Evolutionary conservation across 2,113 vertebrate species (phyloP).

Genomic region (Plotosus lineatus): DNA sequence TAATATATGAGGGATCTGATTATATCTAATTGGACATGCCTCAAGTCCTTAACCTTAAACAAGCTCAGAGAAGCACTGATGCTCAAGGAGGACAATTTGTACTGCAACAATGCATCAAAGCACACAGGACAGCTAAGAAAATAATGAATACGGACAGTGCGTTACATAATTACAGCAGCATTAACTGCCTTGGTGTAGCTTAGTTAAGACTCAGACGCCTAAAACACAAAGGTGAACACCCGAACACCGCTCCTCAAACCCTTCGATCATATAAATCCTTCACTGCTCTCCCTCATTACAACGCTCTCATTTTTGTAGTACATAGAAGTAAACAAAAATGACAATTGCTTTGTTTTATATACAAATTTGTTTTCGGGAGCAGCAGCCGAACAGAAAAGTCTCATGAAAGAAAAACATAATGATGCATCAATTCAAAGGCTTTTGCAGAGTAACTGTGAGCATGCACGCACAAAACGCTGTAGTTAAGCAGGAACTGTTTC

Average conservation of each 20-base stretch:
- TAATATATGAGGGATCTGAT: not conserved
- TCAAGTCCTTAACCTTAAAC: not conserved
- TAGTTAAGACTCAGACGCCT: slow-evolving; percentile 5
- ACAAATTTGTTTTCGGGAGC: slow-evolving; percentile 12
- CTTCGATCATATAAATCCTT: not conserved
- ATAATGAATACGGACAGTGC: slow-evolving; percentile 10
- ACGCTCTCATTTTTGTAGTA: slow-evolving; percentile 1
- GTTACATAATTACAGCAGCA: not conserved
- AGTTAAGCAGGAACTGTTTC: slow-evolving; percentile 7
- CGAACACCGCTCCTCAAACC: not conserved
- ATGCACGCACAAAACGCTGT: slow-evolving; percentile 18
- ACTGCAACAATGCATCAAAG: not conserved
- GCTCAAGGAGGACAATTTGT: not conserved
- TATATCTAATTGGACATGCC: not conserved
- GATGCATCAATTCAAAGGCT: slow-evolving; percentile 26
- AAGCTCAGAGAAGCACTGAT: not conserved
- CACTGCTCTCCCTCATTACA: not conserved
- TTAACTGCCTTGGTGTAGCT: not conserved
- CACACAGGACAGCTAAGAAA: not conserved
- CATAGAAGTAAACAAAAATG: slow-evolving; percentile 18
- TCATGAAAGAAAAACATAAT: slow-evolving; percentile 23
- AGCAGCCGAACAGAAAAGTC: not conserved
- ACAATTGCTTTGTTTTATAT: slow-evolving; percentile 17
- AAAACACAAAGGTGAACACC: not conserved
- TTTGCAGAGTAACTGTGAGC: not conserved